Evolutionary conservation across 2,888 invertebrate genomes (phyloP).

Genomic region (Cremastinae sp.): DNA sequence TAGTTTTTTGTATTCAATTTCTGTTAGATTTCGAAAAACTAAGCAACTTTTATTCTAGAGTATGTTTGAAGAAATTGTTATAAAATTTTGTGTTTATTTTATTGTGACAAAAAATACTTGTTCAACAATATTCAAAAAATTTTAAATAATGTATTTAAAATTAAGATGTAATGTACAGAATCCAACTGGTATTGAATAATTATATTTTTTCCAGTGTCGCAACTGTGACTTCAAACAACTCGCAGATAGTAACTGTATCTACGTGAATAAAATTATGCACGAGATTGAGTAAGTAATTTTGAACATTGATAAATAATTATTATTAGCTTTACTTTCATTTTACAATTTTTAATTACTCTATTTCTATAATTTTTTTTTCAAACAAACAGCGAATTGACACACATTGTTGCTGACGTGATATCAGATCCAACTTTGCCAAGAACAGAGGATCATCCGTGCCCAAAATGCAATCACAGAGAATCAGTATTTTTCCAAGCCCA

Average conservation of each 20-base stretch:
- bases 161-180: background rate
- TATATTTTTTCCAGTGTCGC: constrained; percentile 85
- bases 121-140: too few species aligned
- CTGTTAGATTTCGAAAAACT: too few species aligned
- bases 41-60: too few species aligned
- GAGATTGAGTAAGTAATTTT: constrained; percentile 92
- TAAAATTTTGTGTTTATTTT: too few species aligned
- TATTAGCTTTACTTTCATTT: background rate
- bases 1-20: too few species aligned
- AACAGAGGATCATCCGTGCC: constrained; percentile 99
- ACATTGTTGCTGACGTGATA: constrained; percentile 98
- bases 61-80: too few species aligned
- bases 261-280: constrained; percentile 99
- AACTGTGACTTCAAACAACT: constrained; percentile 98
- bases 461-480: constrained; percentile 96
- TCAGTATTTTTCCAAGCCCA: constrained; percentile 99
- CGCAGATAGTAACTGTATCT: constrained; percentile 99
- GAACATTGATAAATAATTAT: background rate
- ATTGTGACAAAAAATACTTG: too few species aligned
- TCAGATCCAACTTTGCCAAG: constrained; percentile 98
- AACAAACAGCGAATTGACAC: constrained; percentile 92
- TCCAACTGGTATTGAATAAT: background rate
- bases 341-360: background rate
- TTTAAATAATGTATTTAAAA: too few species aligned
- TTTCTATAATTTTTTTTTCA: constrained; percentile 36